Evolutionary conservation across 2,113 vertebrate genomes (phyloP), one percentile per base, ranked within the genome.

Genomic region (Neogobius melanostomus): DNA sequence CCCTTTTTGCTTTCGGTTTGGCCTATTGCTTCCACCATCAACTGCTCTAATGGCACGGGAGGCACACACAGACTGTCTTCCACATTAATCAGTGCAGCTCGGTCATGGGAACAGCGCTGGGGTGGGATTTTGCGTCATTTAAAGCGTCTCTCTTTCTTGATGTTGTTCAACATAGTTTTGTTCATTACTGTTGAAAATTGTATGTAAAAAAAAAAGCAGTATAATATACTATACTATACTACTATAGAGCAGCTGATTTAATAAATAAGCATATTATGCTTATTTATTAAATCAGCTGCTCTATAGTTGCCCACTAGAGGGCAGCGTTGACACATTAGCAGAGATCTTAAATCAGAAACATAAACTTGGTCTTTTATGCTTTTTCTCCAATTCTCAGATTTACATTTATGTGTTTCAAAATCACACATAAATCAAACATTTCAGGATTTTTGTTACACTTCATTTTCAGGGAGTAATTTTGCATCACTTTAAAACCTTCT

Each of bases 21-120:
- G 52, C 81, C 70, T 56, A 3, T 11, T 36, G 72, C 69, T 57
- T 62, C 62, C 73, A 11, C 71, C 7, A 43, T 64, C 62, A 11
- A 69, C 84, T 65, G 63, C 6, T 85, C 69, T 82, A 74, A 84
- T 79, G 85, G 86, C 77, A 81, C 81, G 82, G 82, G 78, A 70
- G 56, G 73, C 79, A 74, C 71, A 64, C 72, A 77, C 64, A 14
- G 50, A n/a, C 66, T 51, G 54, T 12, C 47, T 60, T 76, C 7
- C 75, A 59, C 57, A 49, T 63, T 45, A 60, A 72, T 70, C 71
- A 53, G 52, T 28, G 51, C 14, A 7, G 11, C 46, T 75, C 50
- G n/a, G 72, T 68, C 77, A 69, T 81, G 81, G 82, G 81, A 85
- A 82, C 81, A 3, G 73, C 28, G 4, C 3, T 36, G 28, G 28